Evolutionary conservation across 2,888 invertebrate genomes (phyloP).

Genomic region (Melikaiella ostensackeni): DNA sequence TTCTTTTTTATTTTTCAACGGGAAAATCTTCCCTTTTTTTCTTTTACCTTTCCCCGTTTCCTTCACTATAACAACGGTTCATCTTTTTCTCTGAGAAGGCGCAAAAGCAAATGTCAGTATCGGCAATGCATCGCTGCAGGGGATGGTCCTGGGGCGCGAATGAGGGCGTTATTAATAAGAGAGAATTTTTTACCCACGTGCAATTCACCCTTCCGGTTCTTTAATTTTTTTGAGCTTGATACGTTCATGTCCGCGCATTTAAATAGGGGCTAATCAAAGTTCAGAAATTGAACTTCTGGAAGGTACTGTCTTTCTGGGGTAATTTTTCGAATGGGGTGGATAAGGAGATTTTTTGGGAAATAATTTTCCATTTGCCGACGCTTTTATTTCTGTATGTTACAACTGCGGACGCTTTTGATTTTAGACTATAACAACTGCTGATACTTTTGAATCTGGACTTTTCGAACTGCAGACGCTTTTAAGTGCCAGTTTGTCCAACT

Average conservation of each 20-base stretch:
- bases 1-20: not conserved
- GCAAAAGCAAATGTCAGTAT: conserved; percentile 75
- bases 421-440: too few species aligned
- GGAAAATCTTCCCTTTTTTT: not conserved
- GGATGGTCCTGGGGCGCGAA: conserved; percentile 70
- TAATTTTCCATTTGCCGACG: too few species aligned
- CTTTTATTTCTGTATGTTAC: too few species aligned
- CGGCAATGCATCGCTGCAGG: conserved; percentile 66
- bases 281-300: not conserved
- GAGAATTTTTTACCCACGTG: not conserved
- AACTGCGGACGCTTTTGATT: too few species aligned
- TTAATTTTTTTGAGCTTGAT: not conserved
- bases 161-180: conserved; percentile 75
- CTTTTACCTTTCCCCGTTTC: not conserved
- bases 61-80: conserved; percentile 33
- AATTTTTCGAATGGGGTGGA: too few species aligned
- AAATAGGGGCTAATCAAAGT: not conserved
- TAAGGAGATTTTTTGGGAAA: too few species aligned
- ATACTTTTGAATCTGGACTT: too few species aligned
- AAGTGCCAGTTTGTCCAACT: too few species aligned
- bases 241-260: not conserved
- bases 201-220: not conserved
- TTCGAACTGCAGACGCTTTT: too few species aligned
- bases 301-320: too few species aligned
- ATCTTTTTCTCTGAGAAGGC: conserved; percentile 51